Percentiles rank a stretch among this genome's conserved stretches.
Evolutionary conservation across 1,140 invertebrate genomes (phyloP).

Genomic region (Drosophila sechellia): DNA sequence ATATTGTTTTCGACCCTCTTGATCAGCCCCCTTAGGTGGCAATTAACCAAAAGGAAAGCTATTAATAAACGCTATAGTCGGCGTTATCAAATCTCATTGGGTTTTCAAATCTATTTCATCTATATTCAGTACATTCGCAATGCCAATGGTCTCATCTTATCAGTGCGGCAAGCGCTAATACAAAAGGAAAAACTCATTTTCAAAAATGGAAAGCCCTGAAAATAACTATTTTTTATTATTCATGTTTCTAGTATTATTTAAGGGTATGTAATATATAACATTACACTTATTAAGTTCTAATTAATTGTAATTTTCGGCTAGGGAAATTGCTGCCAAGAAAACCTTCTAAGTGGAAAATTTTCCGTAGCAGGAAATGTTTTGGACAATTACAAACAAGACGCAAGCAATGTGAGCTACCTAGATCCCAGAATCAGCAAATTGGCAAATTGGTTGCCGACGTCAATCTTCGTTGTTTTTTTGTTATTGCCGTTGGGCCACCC

Average conservation of each 20-base stretch:
- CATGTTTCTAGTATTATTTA: too few species aligned
- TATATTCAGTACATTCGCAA: conserved; percentile 32
- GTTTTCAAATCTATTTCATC: conserved; percentile 19
- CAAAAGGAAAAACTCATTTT: conserved; percentile 1
- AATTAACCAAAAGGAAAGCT: not conserved
- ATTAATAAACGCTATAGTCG: not conserved
- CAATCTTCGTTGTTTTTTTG: conserved; percentile 19
- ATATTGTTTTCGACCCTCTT: conserved; percentile 3
- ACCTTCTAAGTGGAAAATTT: conserved; percentile 35
- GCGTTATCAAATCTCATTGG: conserved; percentile 19
- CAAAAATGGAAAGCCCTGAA: too few species aligned
- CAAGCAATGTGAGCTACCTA: conserved; percentile 2
- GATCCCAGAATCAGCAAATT: conserved; percentile 30
- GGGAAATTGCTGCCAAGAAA: not conserved
- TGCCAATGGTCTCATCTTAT: conserved; percentile 36
- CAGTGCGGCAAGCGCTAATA: not conserved
- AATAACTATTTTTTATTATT: too few species aligned
- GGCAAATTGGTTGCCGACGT: conserved; percentile 44
- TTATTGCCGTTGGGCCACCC: conserved; percentile 1
- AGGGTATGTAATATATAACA: too few species aligned
- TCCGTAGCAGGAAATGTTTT: conserved; percentile 28
- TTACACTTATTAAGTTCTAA: not conserved
- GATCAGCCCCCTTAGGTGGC: not conserved
- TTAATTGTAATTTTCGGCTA: not conserved
- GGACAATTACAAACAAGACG: conserved; percentile 2